Base-by-base conservation (phyloP, 2,797 vertebrate genomes). In the Sphaeramia orbicularis region DNA sequence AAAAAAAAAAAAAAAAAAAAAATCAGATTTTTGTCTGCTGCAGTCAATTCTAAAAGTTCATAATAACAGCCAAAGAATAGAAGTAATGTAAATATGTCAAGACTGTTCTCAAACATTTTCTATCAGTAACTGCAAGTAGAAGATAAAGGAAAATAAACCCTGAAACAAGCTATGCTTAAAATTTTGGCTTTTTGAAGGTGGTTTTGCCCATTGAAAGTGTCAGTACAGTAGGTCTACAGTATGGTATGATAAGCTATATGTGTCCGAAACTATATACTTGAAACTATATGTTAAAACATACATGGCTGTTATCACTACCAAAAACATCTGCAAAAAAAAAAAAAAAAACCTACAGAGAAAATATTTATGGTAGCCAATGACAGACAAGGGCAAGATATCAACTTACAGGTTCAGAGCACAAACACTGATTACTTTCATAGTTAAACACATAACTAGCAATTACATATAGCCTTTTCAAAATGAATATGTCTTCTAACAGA, bases 91-190 rank as follows among this genome's bases (percentile, higher is more conserved):
- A 44, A 18, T 16, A 9, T 16, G 10, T 10, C 30, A 10, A 53
- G 0, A 4, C 15, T 54, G 0, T 40, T 11, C 10, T 48, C 21
- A 69, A 55, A 27, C 6, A 0, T 12, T 10, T 37, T 8, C 1
- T 69, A 37, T 38, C 41, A 55, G 56, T 45, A 50, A 9, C 73
- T 71, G 50, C 35, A 10, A 62, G 6, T 7, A 3, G 3, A 18
- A 65, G 40, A 65, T 76, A 71, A 44, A 53, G 30, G 2, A 10
- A 44, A 36, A 59, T 8, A 27, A 55, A 27, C 14, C 37, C 38
- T 30, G 21, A 57, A 19, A 18, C 2, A 36, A 37, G 41, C 19
- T 6, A 4, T 43, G 10, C n/a, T 36, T 24, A 1, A 52, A 48
- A 47, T 36, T 14, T 6, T 19, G 38, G 24, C 24, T 36, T n/a